Base-by-base conservation (phyloP, 2,888 invertebrate species). In the Cryptophagus acutangulus region DNA sequence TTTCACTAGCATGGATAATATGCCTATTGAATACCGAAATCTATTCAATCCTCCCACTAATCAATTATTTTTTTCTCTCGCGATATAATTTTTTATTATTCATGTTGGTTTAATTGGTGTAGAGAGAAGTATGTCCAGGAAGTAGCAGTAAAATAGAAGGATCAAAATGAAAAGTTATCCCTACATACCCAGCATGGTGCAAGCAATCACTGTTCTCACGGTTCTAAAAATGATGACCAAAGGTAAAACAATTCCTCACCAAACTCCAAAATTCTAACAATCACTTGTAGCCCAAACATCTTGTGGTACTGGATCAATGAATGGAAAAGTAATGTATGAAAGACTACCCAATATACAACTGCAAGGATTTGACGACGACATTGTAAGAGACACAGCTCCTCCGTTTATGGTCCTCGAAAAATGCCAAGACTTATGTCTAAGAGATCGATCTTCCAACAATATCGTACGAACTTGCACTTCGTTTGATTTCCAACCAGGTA, bases 401-500 rank as follows among this genome's bases (percentile, higher is more conserved):
- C 91, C 91, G 0, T 88, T 91, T 61, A 78, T 86, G 46, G 90
- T 91, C 5, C 71, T 92, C 56, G 90, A 91, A 66, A 89, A 89
- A 68, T 92, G 92, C 67, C 87, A 88, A 67, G 62, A 64, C 36
- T 70, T 90, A 6, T 92, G 91, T 59, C 70, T 89, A 42, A 77
- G 89, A 12, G 91, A 91, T 65, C 77, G 89, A 47, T 78, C 75
- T 2, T 80, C 82, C 6, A 88, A 86, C 65, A 88, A 89, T 65
- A 76, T 90, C 33, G 88, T 89, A 13, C 76, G 89, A 49, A 81
- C 86, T 1, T 92, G 91, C 66, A 82, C 85, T 46, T 91, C 90
- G 30, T 90, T 92, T 54, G 91, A 92, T 69, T 92, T 91, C 63
- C 87, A 89, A 68, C 90, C 91, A 0, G 92, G 91, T 40, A 85